These are phyloP conservation scores for Maniola jurtina DNA, from an alignment of 1,140 invertebrate species.

Conservation along the genomic window DNA sequence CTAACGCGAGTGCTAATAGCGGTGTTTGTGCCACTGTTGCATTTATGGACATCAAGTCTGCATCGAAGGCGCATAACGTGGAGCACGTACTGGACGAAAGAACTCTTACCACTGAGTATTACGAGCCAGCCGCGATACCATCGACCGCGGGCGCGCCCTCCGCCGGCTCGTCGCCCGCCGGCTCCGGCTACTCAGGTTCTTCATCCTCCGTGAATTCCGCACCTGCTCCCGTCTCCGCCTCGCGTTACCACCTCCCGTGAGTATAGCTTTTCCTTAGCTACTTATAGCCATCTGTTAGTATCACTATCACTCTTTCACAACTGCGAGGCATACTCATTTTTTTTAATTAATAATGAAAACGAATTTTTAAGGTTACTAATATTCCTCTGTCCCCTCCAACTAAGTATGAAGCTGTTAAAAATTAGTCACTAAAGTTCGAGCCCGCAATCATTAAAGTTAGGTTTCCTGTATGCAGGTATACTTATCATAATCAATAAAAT, in stretches of 20 bases:
- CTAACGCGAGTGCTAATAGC: slow-evolving; percentile 72
- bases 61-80: slow-evolving; percentile 93
- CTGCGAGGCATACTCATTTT: neutral
- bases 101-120: slow-evolving; percentile 94
- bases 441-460: no score
- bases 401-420: neutral
- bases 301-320: slow-evolving; percentile 13
- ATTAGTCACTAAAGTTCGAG: no score
- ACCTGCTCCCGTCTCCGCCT: slow-evolving; percentile 69
- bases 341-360: neutral
- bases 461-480: no score
- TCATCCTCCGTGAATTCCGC: slow-evolving; percentile 81
- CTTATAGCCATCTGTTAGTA: slow-evolving; percentile 43
- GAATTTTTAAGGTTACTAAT: neutral
- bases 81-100: slow-evolving; percentile 93
- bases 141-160: slow-evolving; percentile 77
- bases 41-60: slow-evolving; percentile 98
- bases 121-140: slow-evolving; percentile 90
- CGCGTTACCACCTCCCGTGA: slow-evolving; percentile 76
- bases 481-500: no score
- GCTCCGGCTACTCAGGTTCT: slow-evolving; percentile 80
- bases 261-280: slow-evolving; percentile 44
- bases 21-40: slow-evolving; percentile 92
- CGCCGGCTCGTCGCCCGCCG: slow-evolving; percentile 79
- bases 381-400: neutral